Conservation (phyloP, 2,113 vertebrate genomes). For the Xiphias gladius region DNA sequence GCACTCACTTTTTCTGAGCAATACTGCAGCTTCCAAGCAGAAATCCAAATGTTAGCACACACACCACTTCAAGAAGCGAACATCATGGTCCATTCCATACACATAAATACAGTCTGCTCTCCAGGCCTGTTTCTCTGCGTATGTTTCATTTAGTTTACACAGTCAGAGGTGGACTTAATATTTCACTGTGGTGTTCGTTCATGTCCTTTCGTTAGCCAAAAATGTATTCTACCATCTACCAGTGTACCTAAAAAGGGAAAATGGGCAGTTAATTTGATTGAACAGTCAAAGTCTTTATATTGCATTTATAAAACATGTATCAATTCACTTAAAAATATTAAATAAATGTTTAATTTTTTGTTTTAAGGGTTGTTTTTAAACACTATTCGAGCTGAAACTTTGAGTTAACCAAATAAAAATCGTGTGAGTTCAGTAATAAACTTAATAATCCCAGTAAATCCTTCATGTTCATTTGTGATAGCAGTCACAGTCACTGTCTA, state of each 20-base stretch:
- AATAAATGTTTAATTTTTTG: background rate
- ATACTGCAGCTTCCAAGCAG: slow-evolving; percentile 15
- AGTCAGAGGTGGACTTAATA: background rate
- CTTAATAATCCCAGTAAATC: background rate
- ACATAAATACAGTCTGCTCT: slow-evolving; percentile 9
- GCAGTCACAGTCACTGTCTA: background rate
- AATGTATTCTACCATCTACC: background rate
- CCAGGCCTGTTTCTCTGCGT: slow-evolving; percentile 6
- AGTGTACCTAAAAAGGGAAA: background rate
- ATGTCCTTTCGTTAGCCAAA: background rate
- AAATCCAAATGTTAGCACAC: slow-evolving; percentile 39
- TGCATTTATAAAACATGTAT: too few species aligned
- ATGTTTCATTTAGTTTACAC: slow-evolving; percentile 27
- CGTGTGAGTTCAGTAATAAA: background rate
- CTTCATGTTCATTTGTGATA: background rate
- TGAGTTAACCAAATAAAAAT: background rate
- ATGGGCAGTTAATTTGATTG: background rate
- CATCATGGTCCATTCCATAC: background rate
- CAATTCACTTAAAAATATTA: too few species aligned
- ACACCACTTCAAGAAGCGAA: slow-evolving; percentile 9
- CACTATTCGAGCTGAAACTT: background rate
- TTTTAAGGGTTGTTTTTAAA: background rate
- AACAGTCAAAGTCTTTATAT: background rate
- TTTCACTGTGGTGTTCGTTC: slow-evolving; percentile 11
- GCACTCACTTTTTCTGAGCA: slow-evolving; percentile 36